These are phyloP conservation scores for Oryzias javanicus DNA, from an alignment of 2,113 vertebrate species.

Conservation along the genomic window DNA sequence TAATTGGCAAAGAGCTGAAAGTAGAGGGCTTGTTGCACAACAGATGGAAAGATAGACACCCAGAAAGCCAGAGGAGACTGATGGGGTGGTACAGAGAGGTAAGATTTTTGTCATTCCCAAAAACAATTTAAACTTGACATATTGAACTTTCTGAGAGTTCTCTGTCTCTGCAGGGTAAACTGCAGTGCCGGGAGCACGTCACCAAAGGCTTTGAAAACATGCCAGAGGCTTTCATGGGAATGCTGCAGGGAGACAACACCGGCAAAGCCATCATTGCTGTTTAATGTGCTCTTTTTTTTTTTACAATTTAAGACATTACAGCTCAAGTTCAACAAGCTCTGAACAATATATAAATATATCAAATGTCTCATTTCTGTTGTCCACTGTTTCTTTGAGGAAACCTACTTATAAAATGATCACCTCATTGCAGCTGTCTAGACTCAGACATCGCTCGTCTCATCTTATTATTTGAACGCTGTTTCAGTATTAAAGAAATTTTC, in stretches of 20 bases:
- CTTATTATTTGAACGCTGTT: too few species aligned
- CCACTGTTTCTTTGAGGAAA: too few species aligned
- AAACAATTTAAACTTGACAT: neutral
- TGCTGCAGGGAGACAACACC: slow-evolving; percentile 84
- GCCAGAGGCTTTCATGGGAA: slow-evolving; percentile 85
- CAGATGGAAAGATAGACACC: slow-evolving; percentile 73
- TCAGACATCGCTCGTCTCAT: too few species aligned
- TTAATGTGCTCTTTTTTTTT: slow-evolving; percentile 53
- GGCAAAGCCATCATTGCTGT: slow-evolving; percentile 84
- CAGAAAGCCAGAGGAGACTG: slow-evolving; percentile 78
- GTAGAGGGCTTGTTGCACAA: slow-evolving; percentile 82
- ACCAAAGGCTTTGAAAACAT: slow-evolving; percentile 88
- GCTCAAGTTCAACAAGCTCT: too few species aligned
- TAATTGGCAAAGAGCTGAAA: slow-evolving; percentile 79
- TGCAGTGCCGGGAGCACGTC: slow-evolving; percentile 79
- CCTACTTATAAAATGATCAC: too few species aligned
- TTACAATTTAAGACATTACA: too few species aligned
- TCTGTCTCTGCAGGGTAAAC: slow-evolving; percentile 77
- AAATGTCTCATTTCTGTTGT: too few species aligned
- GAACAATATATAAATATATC: too few species aligned
- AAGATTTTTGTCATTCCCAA: rapidly evolving
- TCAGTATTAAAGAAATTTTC: too few species aligned
- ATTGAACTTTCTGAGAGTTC: neutral
- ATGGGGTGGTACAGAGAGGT: slow-evolving; percentile 85
- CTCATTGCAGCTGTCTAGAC: too few species aligned